These are phyloP conservation scores for Chanos chanos DNA, from an alignment of 2,797 vertebrate genomes.

Conservation along the genomic window DNA sequence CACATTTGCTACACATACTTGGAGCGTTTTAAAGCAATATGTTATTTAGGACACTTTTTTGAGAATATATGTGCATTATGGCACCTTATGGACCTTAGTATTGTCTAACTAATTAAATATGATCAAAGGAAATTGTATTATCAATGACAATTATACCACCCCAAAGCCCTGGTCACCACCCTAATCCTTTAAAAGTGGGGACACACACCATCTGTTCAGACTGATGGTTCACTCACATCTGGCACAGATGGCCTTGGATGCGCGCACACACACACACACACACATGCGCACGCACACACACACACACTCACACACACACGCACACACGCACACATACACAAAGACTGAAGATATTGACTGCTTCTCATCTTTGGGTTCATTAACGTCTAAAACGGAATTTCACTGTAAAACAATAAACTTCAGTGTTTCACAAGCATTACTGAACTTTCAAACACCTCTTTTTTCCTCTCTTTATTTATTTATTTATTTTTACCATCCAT, in stretches of 20 bases:
- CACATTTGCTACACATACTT: background rate
- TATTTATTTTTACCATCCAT: no score
- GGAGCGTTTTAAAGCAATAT: background rate
- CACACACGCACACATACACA: conserved; percentile 8
- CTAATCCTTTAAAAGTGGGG: conserved; percentile 11
- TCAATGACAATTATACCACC: background rate
- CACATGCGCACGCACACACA: conserved; percentile 32
- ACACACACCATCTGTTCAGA: conserved; percentile 43
- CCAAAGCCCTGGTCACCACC: conserved; percentile 6
- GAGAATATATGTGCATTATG: no score
- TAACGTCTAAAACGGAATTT: no score
- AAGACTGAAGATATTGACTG: background rate
- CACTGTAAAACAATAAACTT: no score
- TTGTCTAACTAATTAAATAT: background rate
- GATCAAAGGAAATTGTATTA: conserved; percentile 19
- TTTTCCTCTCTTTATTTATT: no score
- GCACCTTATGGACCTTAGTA: no score
- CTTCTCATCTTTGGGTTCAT: no score
- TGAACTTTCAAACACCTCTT: no score
- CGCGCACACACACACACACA: conserved; percentile 41
- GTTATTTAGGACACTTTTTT: no score
- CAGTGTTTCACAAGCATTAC: no score
- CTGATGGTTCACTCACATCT: conserved; percentile 62
- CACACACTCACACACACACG: conserved; percentile 7
- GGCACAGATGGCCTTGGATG: conserved; percentile 55